phyloP scores from a whole-genome alignment of 2,113 vertebrate species.

The Callipepla californica region DNA sequence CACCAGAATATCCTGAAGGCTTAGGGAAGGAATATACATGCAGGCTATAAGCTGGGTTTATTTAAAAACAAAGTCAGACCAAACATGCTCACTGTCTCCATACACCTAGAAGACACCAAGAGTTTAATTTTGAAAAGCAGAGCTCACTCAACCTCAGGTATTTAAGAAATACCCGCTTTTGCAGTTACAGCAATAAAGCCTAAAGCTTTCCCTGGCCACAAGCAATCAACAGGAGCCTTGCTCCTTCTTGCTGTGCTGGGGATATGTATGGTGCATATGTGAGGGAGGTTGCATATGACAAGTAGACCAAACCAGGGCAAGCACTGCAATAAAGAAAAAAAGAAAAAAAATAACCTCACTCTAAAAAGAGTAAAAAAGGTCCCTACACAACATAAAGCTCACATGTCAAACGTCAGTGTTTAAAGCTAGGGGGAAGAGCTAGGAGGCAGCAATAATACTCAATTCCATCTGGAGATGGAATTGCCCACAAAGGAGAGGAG shows the following conservation, averaged over 20 bases:
- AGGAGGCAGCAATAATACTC: not conserved
- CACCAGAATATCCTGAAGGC: not conserved
- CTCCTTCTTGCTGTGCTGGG: not conserved
- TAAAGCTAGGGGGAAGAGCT: not conserved
- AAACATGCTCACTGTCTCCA: not conserved
- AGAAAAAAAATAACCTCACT: not conserved
- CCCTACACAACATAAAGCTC: not conserved
- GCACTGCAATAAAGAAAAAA: not conserved
- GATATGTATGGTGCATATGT: not conserved
- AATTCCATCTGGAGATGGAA: not conserved
- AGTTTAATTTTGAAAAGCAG: not conserved
- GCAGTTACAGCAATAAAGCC: not conserved
- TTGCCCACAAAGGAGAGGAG: not conserved
- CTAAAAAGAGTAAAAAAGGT: not conserved
- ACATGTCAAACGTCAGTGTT: fast-evolving
- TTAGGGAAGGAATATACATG: not conserved
- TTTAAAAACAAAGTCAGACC: not conserved
- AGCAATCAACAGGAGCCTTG: not conserved
- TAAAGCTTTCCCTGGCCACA: not conserved
- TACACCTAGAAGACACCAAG: not conserved
- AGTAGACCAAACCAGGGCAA: not conserved
- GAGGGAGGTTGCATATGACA: not conserved
- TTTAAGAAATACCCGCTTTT: not conserved
- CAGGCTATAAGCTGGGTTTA: not conserved
- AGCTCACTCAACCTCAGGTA: not conserved